Base-by-base conservation (phyloP, 2,888 invertebrate genomes). In the Coleophora deauratella region DNA sequence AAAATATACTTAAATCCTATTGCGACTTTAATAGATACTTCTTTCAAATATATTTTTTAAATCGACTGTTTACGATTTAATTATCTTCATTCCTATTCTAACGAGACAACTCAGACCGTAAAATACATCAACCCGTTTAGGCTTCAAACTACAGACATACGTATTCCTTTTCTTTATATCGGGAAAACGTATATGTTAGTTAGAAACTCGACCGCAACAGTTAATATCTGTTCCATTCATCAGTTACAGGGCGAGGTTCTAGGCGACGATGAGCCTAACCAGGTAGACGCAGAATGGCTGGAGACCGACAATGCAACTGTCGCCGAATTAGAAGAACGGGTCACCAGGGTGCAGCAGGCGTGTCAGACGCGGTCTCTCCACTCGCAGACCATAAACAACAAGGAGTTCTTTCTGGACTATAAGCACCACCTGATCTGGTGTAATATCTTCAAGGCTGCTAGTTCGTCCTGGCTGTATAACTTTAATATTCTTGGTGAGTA, bases 381-480 rank as follows among this genome's bases (percentile, higher is more conserved):
- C 9, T 54, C 55, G 9, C 62, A 86, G 62, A 58, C 75, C 53
- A 89, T 92, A 49, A 92, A 92, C 64, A 90, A 89, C 50, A 91
- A 91, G 86, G 92, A 92, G 67, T 92, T 92, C 68, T 91, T 92
- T 62, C 89, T 92, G 45, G 91, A 89, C 79, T 62, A 90, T 81
- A 63, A 58, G 41, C 90, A 92, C 54, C 90, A 88, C 57, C 74
- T 92, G 35, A 90, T 91, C 35, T 92, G 92, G 92, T 92, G 92
- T 62, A 92, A 91, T 63, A 88, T 92, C 50, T 92, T 92, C 62
- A 92, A 92, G 79, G 91, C 91, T 30, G 91, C 91, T 15, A 93
- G 93, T 55, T 92, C 92, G n/a, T 91, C 90, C 8, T 93, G 93
- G 93, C 87, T 93, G 78, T 91, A 92, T 69, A 92, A 92, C 72